Evolutionary conservation across 2,797 vertebrate genomes (phyloP), one percentile per base, ranked within the genome.

Genomic region (Carapus acus): DNA sequence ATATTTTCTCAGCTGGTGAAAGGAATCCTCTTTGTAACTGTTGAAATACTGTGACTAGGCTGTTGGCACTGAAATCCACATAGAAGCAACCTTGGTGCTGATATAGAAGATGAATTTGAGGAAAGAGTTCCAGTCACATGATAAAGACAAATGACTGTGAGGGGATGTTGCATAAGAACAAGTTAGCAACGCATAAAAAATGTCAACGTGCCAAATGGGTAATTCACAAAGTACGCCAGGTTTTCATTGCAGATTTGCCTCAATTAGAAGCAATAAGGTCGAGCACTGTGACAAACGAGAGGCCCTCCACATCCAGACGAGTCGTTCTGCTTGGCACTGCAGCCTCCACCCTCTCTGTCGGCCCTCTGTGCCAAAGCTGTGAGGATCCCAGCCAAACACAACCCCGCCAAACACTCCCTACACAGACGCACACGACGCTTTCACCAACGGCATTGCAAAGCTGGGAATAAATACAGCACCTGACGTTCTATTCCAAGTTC

Each of bases 301-400:
- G n/a, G n/a, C n/a, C n/a, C n/a, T 27, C 24, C 4, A 27, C 24
- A 27, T 5, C 24, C 24, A 27, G 9, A 27, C 9, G 5, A 27
- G 9, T 36, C 14, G 12, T 22, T 6, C n/a, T 40, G 14, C 11
- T 3, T 37, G n/a, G 7, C 15, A 17, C 9, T 34, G 14, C 16
- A 3, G 42, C 9, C 17, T 37, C 43, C 62, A 47, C 16, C 24
- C 27, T 4, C 17, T 49, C 15, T 31, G 29, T 22, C 42, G 44
- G 55, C 11, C 38, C 43, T 33, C 38, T 13, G 12, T 17, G 47
- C 33, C 24, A 51, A 64, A 43, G 53, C 5, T 52, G 40, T 11
- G n/a, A 4, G 40, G 47, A 46, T 14, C 45, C 37, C 43, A 56
- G 64, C 54, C 66, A 76, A 57, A 33, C 49, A 31, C 34, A 38